These are phyloP conservation scores for Harpalus rubripes DNA, from an alignment of 2,888 invertebrate genomes.

Conservation along the genomic window DNA sequence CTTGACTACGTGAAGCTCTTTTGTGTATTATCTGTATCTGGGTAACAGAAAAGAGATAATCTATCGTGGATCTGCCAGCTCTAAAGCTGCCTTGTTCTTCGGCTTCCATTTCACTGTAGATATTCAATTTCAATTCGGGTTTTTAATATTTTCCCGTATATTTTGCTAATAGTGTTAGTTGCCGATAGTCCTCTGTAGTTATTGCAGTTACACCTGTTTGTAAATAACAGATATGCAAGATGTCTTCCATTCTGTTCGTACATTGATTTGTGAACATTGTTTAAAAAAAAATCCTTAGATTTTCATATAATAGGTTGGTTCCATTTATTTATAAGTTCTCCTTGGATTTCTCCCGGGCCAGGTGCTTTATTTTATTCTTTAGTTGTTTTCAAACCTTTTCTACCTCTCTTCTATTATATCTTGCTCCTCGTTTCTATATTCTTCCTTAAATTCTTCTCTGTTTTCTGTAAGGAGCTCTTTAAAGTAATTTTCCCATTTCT, in stretches of 20 bases:
- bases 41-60: not conserved
- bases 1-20: not conserved
- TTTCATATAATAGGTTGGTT: not conserved
- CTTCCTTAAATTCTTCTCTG: not conserved
- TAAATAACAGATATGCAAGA: not conserved
- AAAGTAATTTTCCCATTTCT: constrained; percentile 1
- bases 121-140: not conserved
- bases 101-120: not conserved
- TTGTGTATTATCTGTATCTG: not conserved
- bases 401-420: not conserved
- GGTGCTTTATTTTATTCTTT: not conserved
- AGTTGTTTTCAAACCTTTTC: not conserved
- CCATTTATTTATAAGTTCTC: constrained; percentile 4
- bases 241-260: not conserved
- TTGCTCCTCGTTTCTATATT: not conserved
- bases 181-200: too few species aligned
- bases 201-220: not conserved
- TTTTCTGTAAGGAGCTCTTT: not conserved
- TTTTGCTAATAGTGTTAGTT: too few species aligned
- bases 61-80: constrained; percentile 5
- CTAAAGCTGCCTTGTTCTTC: not conserved
- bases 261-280: not conserved
- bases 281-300: not conserved
- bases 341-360: not conserved
- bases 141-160: not conserved